phyloP scores from a whole-genome alignment of 1,140 invertebrate genomes.

The Saccostrea glomerata region DNA sequence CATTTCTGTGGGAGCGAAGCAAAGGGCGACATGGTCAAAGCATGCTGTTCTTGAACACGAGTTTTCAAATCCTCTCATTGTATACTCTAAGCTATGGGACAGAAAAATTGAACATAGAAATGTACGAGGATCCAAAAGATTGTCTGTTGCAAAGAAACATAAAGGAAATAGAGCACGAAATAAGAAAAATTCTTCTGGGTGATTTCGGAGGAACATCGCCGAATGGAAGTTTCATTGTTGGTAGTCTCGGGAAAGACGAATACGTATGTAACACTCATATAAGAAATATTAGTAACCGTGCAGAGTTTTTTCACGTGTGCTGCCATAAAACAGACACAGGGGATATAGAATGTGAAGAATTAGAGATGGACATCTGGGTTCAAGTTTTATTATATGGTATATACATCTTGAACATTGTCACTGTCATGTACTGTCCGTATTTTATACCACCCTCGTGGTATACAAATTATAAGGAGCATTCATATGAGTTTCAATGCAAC shows the following conservation, averaged over 20 bases:
- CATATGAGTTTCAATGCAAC: background rate
- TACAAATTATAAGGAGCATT: background rate
- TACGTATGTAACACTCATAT: conserved; percentile 4
- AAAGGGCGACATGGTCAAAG: background rate
- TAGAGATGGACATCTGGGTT: conserved; percentile 57
- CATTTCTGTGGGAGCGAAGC: background rate
- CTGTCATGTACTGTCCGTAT: conserved; percentile 60
- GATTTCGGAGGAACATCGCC: background rate
- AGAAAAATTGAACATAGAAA: background rate
- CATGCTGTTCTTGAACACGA: background rate
- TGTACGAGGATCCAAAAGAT: background rate
- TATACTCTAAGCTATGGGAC: background rate
- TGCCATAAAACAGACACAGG: conserved; percentile 53
- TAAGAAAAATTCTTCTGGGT: background rate
- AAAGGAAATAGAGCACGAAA: background rate
- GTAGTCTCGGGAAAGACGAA: background rate
- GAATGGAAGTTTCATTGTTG: background rate
- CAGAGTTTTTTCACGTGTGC: conserved; percentile 62
- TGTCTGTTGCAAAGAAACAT: background rate
- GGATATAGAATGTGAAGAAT: conserved; percentile 53
- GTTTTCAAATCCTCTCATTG: background rate
- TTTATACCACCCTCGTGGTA: conserved; percentile 59
- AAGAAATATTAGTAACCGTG: conserved; percentile 41
- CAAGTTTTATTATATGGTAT: conserved; percentile 55
- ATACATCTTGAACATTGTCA: conserved; percentile 58